Conservation (phyloP, 2,113 vertebrate species). For the Malaclemys terrapin region DNA sequence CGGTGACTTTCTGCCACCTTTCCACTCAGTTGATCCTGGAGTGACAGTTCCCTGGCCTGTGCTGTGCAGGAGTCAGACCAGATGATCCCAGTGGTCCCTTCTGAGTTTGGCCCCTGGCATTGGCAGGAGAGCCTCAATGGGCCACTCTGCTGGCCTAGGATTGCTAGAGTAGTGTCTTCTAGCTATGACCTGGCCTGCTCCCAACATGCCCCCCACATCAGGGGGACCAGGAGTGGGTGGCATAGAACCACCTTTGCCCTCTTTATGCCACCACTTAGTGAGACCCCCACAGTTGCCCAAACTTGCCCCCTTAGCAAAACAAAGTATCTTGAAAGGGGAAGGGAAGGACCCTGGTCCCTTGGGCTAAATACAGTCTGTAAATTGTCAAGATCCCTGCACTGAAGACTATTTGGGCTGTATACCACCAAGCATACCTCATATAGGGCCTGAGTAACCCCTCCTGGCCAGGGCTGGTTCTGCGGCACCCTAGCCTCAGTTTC, state of each 20-base stretch:
- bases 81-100: background rate
- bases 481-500: background rate
- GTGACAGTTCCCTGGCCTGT: background rate
- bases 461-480: background rate
- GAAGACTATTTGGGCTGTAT: background rate
- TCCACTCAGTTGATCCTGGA: background rate
- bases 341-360: background rate
- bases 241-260: background rate
- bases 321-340: background rate
- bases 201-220: background rate
- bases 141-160: background rate
- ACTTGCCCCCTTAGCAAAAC: accelerated
- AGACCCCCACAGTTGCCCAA: accelerated
- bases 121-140: background rate
- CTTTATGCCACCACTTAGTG: background rate
- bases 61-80: background rate
- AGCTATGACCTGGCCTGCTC: background rate
- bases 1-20: background rate
- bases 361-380: accelerated
- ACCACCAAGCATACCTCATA: background rate
- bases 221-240: background rate
- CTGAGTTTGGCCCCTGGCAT: background rate
- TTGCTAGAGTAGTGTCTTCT: background rate
- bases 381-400: background rate
- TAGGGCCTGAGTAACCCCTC: background rate